A percentile compares a stretch with the other conserved stretches of the same genome.
phyloP scores from a whole-genome alignment of 2,113 vertebrate species.

The Struthidea cinerea region DNA sequence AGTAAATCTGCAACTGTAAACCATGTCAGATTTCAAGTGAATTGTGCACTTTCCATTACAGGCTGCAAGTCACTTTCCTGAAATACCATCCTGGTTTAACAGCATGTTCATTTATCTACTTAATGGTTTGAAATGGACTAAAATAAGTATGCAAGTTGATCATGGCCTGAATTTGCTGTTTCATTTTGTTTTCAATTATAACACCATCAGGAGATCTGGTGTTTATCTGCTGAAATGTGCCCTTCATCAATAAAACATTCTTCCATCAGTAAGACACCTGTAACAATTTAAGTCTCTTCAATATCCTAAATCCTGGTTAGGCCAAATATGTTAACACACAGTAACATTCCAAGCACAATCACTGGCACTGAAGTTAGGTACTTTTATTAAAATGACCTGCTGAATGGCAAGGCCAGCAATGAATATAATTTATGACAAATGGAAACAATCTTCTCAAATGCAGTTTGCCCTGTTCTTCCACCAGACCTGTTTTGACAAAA shows the following conservation, averaged over 20 bases:
- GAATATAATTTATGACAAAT: background rate
- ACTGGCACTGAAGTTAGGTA: background rate
- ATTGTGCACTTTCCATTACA: background rate
- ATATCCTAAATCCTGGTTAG: background rate
- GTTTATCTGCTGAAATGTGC: background rate
- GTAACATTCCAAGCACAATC: background rate
- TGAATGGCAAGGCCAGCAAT: background rate
- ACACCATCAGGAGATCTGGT: background rate
- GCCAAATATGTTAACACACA: background rate
- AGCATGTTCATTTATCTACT: background rate
- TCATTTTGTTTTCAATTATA: slow-evolving; percentile 39
- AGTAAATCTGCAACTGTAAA: background rate
- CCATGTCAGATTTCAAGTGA: background rate
- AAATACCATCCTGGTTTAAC: background rate
- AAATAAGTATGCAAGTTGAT: background rate
- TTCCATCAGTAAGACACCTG: background rate
- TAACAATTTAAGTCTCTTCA: background rate
- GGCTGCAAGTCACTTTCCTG: background rate
- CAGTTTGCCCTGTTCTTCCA: background rate
- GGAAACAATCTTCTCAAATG: background rate
- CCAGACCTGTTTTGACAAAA: background rate
- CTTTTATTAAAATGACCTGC: background rate
- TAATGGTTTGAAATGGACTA: background rate
- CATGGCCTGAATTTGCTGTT: background rate
- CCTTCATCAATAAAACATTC: slow-evolving; percentile 15